A percentile compares a stretch with the other conserved stretches of the same genome.
Evolutionary conservation across 2,797 vertebrate species (phyloP).

Genomic region (Chaunax sp.): DNA sequence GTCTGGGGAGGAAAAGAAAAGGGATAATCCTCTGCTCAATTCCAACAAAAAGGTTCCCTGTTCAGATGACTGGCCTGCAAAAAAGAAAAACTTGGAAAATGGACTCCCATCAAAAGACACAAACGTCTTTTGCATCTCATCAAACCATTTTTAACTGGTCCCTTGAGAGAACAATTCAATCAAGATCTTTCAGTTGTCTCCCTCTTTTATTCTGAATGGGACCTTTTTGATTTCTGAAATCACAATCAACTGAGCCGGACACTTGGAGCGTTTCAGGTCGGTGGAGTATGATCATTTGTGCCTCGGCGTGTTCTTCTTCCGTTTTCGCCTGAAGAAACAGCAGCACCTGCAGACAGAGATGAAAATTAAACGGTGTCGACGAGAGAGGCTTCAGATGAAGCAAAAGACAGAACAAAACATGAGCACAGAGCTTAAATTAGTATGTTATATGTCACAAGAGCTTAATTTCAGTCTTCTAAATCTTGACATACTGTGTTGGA

Average conservation of each 20-base stretch:
- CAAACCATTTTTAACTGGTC: slow-evolving; percentile 56
- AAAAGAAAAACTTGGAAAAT: slow-evolving; percentile 22
- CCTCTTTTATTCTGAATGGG: slow-evolving; percentile 55
- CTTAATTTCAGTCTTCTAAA: slow-evolving; percentile 20
- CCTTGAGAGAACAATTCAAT: slow-evolving; percentile 63
- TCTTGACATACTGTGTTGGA: slow-evolving; percentile 12
- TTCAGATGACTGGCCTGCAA: slow-evolving; percentile 46
- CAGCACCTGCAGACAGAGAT: slow-evolving; percentile 91
- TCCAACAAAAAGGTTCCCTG: slow-evolving; percentile 41
- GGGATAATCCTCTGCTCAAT: slow-evolving; percentile 62
- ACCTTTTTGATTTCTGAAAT: slow-evolving; percentile 75
- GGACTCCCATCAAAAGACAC: slow-evolving; percentile 68
- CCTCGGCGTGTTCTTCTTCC: slow-evolving; percentile 96
- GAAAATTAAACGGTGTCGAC: slow-evolving; percentile 9
- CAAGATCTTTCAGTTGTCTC: slow-evolving; percentile 57
- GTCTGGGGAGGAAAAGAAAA: slow-evolving; percentile 39
- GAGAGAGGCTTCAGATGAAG: not conserved
- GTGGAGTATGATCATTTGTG: slow-evolving; percentile 90
- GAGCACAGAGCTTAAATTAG: slow-evolving; percentile 10
- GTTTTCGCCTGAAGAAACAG: slow-evolving; percentile 99
- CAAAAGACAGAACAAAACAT: slow-evolving; percentile 32
- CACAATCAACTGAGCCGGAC: slow-evolving; percentile 70
- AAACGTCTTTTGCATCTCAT: slow-evolving; percentile 62
- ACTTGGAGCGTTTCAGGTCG: slow-evolving; percentile 44
- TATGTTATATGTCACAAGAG: slow-evolving; percentile 17